phyloP scores from a whole-genome alignment of 2,888 invertebrate genomes.

The Argyresthia albistria region DNA sequence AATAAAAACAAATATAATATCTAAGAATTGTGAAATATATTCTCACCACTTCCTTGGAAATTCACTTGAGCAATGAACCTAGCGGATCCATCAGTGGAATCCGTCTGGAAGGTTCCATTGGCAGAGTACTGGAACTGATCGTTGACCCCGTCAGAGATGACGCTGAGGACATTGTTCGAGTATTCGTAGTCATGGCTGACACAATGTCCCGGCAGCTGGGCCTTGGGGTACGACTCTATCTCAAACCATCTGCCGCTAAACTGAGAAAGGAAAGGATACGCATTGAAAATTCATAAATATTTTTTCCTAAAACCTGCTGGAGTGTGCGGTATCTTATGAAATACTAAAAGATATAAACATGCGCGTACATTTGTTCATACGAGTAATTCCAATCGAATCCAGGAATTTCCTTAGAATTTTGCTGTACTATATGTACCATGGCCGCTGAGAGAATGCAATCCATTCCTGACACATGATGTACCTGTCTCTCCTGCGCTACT shows the following conservation, averaged over 20 bases:
- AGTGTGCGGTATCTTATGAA: no score
- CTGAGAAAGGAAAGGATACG: slow-evolving; percentile 17
- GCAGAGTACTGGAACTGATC: slow-evolving; percentile 22
- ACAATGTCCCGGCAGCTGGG: slow-evolving; percentile 35
- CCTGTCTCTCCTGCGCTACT: no score
- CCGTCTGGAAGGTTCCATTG: slow-evolving; percentile 21
- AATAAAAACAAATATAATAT: no score
- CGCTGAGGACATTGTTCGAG: slow-evolving; percentile 16
- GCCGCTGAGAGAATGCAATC: no score
- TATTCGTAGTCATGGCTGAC: slow-evolving; percentile 27
- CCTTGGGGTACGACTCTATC: slow-evolving; percentile 39
- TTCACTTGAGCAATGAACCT: slow-evolving; percentile 26
- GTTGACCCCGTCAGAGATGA: slow-evolving; percentile 27
- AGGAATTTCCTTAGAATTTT: no score
- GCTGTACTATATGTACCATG: no score
- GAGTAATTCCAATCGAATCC: no score
- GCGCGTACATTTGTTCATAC: no score
- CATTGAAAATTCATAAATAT: neutral
- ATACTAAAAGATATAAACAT: no score
- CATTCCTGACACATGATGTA: no score
- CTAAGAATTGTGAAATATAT: no score
- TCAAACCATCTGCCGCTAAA: slow-evolving; percentile 43
- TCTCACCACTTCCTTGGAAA: slow-evolving; percentile 21
- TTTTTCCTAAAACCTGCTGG: neutral
- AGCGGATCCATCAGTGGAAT: slow-evolving; percentile 25